Conservation (phyloP, 2,888 invertebrate genomes). For the Eilema sororculum region DNA sequence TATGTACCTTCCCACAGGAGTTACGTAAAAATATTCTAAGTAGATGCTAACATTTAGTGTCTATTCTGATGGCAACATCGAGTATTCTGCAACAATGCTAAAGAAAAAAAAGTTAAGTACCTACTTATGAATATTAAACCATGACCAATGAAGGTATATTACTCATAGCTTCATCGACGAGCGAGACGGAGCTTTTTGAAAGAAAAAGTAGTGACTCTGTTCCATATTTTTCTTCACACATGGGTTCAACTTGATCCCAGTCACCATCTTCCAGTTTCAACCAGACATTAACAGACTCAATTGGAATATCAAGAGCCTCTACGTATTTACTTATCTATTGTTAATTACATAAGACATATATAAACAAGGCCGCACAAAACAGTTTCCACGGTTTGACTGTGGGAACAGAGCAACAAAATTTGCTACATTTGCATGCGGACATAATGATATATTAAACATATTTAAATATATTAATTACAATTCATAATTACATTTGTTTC, state of each 20-base stretch:
- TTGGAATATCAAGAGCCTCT: neutral
- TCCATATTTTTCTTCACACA: neutral
- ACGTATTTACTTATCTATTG: no score
- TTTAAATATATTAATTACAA: no score
- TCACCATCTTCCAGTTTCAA: neutral
- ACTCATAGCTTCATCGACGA: neutral
- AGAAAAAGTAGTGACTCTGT: neutral
- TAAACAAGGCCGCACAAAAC: no score
- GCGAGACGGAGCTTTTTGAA: neutral
- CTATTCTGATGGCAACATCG: slow-evolving; percentile 64
- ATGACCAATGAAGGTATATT: neutral
- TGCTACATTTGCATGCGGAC: no score
- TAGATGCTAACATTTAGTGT: slow-evolving; percentile 60
- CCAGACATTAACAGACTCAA: neutral
- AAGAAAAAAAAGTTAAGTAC: slow-evolving; percentile 47
- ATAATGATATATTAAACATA: no score
- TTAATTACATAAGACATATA: no score
- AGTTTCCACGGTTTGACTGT: no score
- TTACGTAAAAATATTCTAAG: slow-evolving; percentile 36
- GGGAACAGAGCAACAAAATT: no score
- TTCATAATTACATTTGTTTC: no score
- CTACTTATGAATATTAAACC: neutral
- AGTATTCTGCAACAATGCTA: slow-evolving; percentile 73
- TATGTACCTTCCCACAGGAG: slow-evolving; percentile 57
- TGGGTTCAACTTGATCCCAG: neutral